Conservation (phyloP, 2,888 invertebrate genomes). For the Metalampra italica region DNA sequence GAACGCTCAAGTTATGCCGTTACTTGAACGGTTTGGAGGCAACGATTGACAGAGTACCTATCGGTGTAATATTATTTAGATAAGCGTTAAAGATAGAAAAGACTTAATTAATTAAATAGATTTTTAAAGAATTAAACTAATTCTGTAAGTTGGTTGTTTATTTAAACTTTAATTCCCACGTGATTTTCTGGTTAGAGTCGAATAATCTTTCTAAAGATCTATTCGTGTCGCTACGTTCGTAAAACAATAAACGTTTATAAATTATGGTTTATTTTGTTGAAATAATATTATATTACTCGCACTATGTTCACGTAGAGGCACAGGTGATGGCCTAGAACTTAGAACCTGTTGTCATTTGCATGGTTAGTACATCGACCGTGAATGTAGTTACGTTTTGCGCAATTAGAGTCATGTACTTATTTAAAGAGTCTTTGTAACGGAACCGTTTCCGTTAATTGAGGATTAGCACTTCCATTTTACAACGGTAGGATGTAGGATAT, state of each 20-base stretch:
- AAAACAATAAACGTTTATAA: too few species aligned
- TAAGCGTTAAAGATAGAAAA: slow-evolving; percentile 4
- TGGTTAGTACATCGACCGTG: slow-evolving; percentile 15
- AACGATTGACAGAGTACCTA: slow-evolving; percentile 50
- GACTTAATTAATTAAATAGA: slow-evolving; percentile 3
- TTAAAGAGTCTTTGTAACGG: background rate
- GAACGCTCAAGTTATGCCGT: slow-evolving; percentile 52
- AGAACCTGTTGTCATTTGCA: slow-evolving; percentile 1
- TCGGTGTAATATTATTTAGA: slow-evolving; percentile 13
- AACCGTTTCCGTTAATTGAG: background rate
- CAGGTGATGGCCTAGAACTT: slow-evolving; percentile 13
- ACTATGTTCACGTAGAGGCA: background rate
- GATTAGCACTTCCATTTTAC: background rate
- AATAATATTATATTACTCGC: background rate
- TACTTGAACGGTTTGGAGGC: slow-evolving; percentile 38
- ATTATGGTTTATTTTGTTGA: too few species aligned
- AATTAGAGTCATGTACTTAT: background rate
- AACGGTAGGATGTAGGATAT: slow-evolving; percentile 2
- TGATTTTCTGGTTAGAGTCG: too few species aligned
- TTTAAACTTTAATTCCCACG: background rate
- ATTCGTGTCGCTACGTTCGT: background rate
- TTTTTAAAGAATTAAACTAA: slow-evolving; percentile 4
- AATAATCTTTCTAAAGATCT: too few species aligned
- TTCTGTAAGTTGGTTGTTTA: background rate
- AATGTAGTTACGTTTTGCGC: slow-evolving; percentile 8